Conservation (phyloP, 2,113 vertebrate genomes). For the Daubentonia madagascariensis region DNA sequence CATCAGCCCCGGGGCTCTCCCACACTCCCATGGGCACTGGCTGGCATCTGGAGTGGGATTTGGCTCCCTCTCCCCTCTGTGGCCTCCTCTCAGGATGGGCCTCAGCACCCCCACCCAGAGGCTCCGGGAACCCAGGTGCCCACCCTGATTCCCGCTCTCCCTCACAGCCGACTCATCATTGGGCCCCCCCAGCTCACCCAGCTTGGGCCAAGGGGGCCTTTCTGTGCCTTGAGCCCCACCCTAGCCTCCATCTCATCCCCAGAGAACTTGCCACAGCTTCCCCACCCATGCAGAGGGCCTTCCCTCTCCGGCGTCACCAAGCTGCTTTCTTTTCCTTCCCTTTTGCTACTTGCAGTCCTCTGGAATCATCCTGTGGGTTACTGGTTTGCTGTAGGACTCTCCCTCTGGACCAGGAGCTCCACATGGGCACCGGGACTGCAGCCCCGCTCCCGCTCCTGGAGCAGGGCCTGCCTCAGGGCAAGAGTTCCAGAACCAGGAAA, state of each 20-base stretch:
- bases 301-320: not conserved
- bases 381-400: not conserved
- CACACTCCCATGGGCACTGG: fast-evolving
- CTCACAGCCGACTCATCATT: no score
- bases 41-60: not conserved
- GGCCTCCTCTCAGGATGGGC: not conserved
- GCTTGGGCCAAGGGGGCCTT: no score
- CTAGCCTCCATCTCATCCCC: no score
- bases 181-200: fast-evolving
- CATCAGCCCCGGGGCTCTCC: not conserved
- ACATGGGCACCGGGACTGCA: fast-evolving
- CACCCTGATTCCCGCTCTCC: not conserved
- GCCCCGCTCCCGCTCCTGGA: not conserved
- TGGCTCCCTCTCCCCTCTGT: fast-evolving
- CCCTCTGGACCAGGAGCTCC: not conserved
- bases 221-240: not conserved
- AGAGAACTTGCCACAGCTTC: not conserved
- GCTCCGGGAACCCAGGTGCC: not conserved
- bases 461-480: fast-evolving
- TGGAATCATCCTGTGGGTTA: not conserved
- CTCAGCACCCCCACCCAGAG: fast-evolving
- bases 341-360: not conserved
- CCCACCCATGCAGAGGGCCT: no score
- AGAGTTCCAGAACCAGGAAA: fast-evolving
- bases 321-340: not conserved